Percentiles rank a stretch among this genome's conserved stretches.
Evolutionary conservation across 2,888 invertebrate genomes (phyloP).

Genomic region (Erebia palarica): DNA sequence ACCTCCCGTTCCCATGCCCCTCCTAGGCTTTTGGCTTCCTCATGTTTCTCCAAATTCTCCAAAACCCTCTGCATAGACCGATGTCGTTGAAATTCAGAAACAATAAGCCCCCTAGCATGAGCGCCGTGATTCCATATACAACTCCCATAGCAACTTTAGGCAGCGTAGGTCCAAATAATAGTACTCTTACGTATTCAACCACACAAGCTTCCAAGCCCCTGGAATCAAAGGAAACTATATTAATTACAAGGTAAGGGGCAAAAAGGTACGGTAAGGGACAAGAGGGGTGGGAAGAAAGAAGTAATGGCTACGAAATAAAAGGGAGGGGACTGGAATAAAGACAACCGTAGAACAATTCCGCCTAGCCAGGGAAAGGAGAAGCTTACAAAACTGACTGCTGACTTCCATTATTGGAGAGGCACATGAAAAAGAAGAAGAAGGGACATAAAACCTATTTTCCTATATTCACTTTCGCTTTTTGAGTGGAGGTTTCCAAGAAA

Average conservation of each 20-base stretch:
- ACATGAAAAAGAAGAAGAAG: too few species aligned
- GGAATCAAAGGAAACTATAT: conserved; percentile 32
- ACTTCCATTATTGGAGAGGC: too few species aligned
- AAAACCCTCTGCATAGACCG: conserved; percentile 86
- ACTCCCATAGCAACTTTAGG: conserved; percentile 86
- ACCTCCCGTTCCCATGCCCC: neutral
- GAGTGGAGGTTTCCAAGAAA: too few species aligned
- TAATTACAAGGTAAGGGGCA: neutral
- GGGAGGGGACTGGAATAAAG: too few species aligned
- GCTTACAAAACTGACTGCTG: too few species aligned
- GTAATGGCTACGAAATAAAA: too few species aligned
- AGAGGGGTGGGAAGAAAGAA: too few species aligned
- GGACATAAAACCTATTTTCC: too few species aligned
- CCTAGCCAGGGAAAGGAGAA: too few species aligned
- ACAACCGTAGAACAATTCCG: too few species aligned
- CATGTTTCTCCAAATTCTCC: conserved; percentile 86
- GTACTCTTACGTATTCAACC: conserved; percentile 46
- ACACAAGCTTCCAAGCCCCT: conserved; percentile 47
- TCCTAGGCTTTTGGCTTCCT: conserved; percentile 46
- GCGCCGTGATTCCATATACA: conserved; percentile 81
- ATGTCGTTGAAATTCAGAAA: conserved; percentile 84
- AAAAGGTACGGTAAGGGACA: too few species aligned
- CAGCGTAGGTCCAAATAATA: conserved; percentile 56
- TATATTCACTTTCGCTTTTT: too few species aligned
- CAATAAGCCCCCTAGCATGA: conserved; percentile 69